Conservation (phyloP, 1,140 invertebrate species). For the Penaeus vannamei region DNA sequence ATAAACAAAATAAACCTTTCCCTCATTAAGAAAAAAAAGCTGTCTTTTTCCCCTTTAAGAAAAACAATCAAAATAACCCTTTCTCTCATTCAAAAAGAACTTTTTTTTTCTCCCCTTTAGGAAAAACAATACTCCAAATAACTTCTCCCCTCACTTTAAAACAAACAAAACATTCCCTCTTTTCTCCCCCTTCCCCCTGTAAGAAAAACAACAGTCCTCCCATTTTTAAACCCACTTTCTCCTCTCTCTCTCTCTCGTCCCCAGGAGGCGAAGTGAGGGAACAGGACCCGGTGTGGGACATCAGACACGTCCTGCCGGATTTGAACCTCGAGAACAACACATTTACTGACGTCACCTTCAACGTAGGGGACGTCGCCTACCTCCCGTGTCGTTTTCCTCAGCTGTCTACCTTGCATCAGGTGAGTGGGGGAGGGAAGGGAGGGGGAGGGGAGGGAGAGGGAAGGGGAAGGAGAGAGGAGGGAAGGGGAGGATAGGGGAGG, state of each 20-base stretch:
- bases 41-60: too few species aligned
- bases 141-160: too few species aligned
- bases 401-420: conserved; percentile 54
- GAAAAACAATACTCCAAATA: too few species aligned
- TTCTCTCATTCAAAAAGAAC: too few species aligned
- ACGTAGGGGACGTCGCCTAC: conserved; percentile 58
- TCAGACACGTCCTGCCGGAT: conserved; percentile 61
- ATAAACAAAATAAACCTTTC: too few species aligned
- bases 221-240: too few species aligned
- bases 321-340: conserved; percentile 64
- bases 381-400: conserved; percentile 63
- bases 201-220: too few species aligned
- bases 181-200: too few species aligned
- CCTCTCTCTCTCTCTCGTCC: not conserved
- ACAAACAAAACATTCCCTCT: too few species aligned
- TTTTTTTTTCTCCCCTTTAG: too few species aligned
- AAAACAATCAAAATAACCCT: too few species aligned
- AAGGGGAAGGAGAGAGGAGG: not conserved
- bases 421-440: conserved; percentile 18
- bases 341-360: conserved; percentile 59
- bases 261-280: not conserved
- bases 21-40: too few species aligned
- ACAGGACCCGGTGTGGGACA: conserved; percentile 63
- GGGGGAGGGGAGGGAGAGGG: not conserved
- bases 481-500: not conserved